Conservation (phyloP, 2,797 vertebrate species). For the Gambelia wislizenii region DNA sequence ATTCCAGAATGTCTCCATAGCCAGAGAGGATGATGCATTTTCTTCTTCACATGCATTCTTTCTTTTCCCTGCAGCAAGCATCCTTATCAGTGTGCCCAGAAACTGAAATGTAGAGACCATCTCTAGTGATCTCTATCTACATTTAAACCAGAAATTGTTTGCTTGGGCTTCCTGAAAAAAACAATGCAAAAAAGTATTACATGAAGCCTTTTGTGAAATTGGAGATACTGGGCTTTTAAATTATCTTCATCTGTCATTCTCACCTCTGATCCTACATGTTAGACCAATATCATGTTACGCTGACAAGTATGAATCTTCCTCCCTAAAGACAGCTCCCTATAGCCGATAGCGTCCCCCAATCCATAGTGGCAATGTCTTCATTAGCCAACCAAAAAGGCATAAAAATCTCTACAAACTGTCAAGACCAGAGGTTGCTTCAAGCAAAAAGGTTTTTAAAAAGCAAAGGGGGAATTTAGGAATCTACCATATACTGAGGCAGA, state of each 20-base stretch:
- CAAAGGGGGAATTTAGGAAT: no score
- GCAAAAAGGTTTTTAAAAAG: no score
- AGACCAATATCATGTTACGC: neutral
- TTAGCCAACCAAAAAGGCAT: no score
- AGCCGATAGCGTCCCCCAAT: no score
- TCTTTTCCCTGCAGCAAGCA: neutral
- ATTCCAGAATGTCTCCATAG: neutral
- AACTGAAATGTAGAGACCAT: neutral
- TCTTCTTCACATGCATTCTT: neutral
- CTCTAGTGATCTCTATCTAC: neutral
- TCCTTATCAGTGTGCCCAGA: neutral
- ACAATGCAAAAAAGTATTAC: neutral
- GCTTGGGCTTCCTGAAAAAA: neutral
- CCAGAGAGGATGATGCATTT: neutral
- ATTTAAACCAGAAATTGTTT: constrained; percentile 13
- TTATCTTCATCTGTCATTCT: neutral
- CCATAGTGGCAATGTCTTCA: no score
- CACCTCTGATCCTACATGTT: neutral
- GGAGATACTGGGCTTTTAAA: neutral
- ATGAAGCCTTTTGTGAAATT: neutral
- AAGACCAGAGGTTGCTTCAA: no score
- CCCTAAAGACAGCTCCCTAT: no score
- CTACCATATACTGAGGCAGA: no score
- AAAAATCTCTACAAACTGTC: no score
- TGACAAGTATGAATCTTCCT: neutral